phyloP scores from a whole-genome alignment of 2,888 invertebrate species.

The Cloeon dipterum region DNA sequence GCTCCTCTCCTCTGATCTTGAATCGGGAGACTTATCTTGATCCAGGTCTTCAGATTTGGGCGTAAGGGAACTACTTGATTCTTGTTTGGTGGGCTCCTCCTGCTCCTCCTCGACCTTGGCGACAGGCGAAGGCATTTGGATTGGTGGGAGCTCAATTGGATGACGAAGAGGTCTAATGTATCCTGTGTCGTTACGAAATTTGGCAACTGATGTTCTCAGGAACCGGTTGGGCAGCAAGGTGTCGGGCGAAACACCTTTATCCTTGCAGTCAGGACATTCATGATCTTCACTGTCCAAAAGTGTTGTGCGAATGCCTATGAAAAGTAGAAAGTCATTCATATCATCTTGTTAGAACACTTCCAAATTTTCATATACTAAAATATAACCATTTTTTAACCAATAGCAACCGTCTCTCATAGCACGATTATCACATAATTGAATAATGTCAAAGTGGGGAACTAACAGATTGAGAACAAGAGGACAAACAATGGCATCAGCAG shows the following conservation, averaged over 20 bases:
- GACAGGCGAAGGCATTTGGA: neutral
- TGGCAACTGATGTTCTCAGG: conserved; percentile 65
- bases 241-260: conserved; percentile 78
- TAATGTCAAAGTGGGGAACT: too few relatives aligned
- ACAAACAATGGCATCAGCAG: too few relatives aligned
- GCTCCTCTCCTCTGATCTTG: too few relatives aligned
- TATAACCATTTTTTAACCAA: too few relatives aligned
- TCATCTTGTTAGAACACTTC: neutral
- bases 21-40: too few relatives aligned
- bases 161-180: conserved; percentile 34
- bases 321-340: conserved; percentile 5
- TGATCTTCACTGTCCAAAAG: conserved; percentile 84
- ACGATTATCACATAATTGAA: too few relatives aligned
- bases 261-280: conserved; percentile 84
- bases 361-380: too few relatives aligned
- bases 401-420: too few relatives aligned
- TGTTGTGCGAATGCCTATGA: conserved; percentile 60
- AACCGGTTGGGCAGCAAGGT: conserved; percentile 84
- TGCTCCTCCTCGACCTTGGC: neutral
- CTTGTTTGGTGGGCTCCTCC: neutral
- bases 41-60: neutral
- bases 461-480: too few relatives aligned
- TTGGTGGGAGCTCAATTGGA: conserved; percentile 10
- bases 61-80: conserved; percentile 1
- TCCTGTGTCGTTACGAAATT: conserved; percentile 80